Conservation (phyloP, 2,797 vertebrate genomes). For the Myripristis murdjan region DNA sequence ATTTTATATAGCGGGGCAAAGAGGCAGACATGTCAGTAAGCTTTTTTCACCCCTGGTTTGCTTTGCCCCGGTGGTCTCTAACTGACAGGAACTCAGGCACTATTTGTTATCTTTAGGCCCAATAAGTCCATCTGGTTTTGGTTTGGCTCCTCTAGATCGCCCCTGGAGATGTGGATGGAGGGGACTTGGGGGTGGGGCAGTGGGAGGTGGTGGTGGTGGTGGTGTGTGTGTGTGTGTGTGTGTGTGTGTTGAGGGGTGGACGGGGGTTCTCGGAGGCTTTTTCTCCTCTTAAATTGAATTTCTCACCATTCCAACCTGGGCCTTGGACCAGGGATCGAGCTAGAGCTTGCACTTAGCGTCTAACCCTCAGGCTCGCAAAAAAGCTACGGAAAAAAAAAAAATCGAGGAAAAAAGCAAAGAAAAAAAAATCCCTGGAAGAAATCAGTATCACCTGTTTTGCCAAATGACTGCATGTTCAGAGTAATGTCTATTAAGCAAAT, state of each 20-base stretch:
- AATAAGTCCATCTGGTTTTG: constrained; percentile 99
- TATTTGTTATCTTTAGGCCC: constrained; percentile 97
- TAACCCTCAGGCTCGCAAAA: constrained; percentile 85
- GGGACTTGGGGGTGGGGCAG: constrained; percentile 73
- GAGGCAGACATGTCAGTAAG: constrained; percentile 58
- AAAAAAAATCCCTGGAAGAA: constrained; percentile 82
- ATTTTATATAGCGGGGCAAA: constrained; percentile 48
- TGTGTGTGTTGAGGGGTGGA: constrained; percentile 85
- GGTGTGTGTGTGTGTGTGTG: too few relatives aligned
- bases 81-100: constrained; percentile 89
- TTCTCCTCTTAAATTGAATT: constrained; percentile 93
- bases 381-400: constrained; percentile 44
- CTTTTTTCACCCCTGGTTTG: constrained; percentile 80
- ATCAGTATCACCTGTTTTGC: constrained; percentile 95
- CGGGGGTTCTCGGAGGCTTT: constrained; percentile 64
- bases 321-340: constrained; percentile 88
- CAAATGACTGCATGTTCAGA: constrained; percentile 87
- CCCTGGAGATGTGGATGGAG: constrained; percentile 87
- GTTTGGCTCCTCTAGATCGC: constrained; percentile 94
- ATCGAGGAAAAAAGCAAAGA: constrained; percentile 6
- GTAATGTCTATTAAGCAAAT: constrained; percentile 87
- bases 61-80: constrained; percentile 92
- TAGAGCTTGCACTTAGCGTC: constrained; percentile 80
- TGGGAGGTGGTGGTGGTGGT: too few relatives aligned
- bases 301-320: constrained; percentile 93